Conservation (phyloP, 2,888 invertebrate species). For the Petrolisthes manimaculis region DNA sequence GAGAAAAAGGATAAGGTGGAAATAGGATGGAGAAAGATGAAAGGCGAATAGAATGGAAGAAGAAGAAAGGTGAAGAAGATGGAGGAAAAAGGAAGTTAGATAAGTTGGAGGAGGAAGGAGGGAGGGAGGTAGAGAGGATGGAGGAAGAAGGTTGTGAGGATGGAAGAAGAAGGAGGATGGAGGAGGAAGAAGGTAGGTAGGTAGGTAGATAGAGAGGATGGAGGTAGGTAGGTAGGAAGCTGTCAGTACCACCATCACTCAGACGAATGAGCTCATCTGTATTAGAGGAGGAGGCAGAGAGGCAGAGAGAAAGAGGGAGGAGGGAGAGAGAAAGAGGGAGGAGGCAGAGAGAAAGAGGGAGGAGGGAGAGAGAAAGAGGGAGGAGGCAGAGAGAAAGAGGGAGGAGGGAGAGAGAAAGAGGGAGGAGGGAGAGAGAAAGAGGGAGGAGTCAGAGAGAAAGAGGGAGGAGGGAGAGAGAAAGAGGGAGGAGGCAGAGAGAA, state of each 20-base stretch:
- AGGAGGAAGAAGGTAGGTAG: too few species aligned
- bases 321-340: too few species aligned
- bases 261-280: conserved; percentile 1
- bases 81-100: not conserved
- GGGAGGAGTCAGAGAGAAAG: not conserved
- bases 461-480: not conserved
- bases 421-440: not conserved
- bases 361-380: not conserved
- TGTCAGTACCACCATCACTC: not conserved
- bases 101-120: not conserved
- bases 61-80: not conserved
- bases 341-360: not conserved
- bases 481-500: not conserved
- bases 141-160: too few species aligned
- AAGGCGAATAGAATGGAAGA: not conserved
- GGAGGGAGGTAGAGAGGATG: too few species aligned
- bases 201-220: too few species aligned
- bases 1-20: not conserved
- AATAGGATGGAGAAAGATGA: not conserved
- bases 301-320: not conserved
- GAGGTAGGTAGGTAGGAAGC: not conserved
- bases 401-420: too few species aligned
- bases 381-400: too few species aligned
- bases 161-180: too few species aligned
- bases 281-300: not conserved